phyloP scores from a whole-genome alignment of 1,140 invertebrate genomes.

The Sminthurinus signatus region DNA sequence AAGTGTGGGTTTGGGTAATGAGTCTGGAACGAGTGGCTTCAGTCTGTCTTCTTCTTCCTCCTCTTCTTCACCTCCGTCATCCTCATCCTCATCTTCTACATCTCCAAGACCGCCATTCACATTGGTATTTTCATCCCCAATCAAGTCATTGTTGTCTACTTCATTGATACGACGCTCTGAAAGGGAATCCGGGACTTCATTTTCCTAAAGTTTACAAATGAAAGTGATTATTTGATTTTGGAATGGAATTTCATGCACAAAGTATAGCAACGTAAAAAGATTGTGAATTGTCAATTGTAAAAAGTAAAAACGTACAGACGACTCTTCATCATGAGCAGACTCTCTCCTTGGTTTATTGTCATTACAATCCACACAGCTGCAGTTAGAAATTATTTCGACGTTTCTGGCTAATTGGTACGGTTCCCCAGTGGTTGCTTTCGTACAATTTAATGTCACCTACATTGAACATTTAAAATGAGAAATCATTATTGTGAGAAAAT shows the following conservation, averaged over 20 bases:
- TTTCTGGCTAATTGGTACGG: slow-evolving; percentile 26
- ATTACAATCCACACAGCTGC: slow-evolving; percentile 38
- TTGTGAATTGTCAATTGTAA: too few relatives aligned
- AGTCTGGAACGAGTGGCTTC: too few relatives aligned
- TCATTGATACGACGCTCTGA: too few relatives aligned
- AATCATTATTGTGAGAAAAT: too few relatives aligned
- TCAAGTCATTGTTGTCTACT: too few relatives aligned
- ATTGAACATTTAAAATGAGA: not conserved
- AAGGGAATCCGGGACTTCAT: not conserved
- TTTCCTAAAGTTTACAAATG: not conserved
- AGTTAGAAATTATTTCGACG: slow-evolving; percentile 38
- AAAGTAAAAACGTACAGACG: not conserved
- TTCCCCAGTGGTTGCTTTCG: slow-evolving; percentile 28
- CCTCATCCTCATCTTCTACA: slow-evolving; percentile 15
- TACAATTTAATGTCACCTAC: slow-evolving; percentile 37
- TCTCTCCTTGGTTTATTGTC: not conserved
- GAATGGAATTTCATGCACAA: too few relatives aligned
- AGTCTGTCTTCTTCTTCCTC: slow-evolving; percentile 8
- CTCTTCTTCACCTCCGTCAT: slow-evolving; percentile 4
- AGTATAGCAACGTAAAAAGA: too few relatives aligned
- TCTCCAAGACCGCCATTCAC: too few relatives aligned
- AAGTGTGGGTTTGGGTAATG: slow-evolving; percentile 20
- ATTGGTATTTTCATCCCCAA: slow-evolving; percentile 1
- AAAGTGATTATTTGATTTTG: too few relatives aligned
- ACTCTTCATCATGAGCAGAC: not conserved